Percentiles rank a stretch among this genome's conserved stretches.
Evolutionary conservation across 2,888 invertebrate genomes (phyloP).

Genomic region (Rhamnusium bicolor): DNA sequence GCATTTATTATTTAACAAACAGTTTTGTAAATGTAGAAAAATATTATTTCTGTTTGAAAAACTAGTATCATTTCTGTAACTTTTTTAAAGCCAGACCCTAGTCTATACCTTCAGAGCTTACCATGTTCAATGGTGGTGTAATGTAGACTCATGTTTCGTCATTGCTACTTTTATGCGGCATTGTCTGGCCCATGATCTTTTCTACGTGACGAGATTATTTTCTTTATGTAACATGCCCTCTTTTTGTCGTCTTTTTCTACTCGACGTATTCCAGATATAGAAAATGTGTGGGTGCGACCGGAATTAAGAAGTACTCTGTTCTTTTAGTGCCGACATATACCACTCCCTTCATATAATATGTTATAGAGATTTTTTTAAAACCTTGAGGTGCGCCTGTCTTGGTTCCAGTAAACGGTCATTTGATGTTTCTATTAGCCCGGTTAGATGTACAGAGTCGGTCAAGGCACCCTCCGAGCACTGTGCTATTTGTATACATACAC

Average conservation of each 20-base stretch:
- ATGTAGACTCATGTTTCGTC: constrained; percentile 54
- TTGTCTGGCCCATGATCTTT: constrained; percentile 61
- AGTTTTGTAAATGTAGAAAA: too few relatives aligned
- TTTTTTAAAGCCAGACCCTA: neutral
- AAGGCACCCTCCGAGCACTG: too few relatives aligned
- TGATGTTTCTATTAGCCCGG: constrained; percentile 28
- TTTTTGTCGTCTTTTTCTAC: constrained; percentile 52
- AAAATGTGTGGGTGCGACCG: constrained; percentile 51
- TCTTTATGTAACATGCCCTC: constrained; percentile 42
- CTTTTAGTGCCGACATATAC: constrained; percentile 45
- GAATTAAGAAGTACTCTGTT: constrained; percentile 51
- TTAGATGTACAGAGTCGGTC: neutral
- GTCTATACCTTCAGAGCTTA: neutral
- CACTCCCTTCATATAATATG: constrained; percentile 48
- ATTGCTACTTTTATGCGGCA: constrained; percentile 57
- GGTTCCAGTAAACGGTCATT: constrained; percentile 29
- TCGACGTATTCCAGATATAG: constrained; percentile 45
- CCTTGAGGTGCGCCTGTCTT: constrained; percentile 43
- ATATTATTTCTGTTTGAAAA: too few relatives aligned
- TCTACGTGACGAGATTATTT: constrained; percentile 61
- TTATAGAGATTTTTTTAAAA: constrained; percentile 43
- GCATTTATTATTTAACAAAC: too few relatives aligned
- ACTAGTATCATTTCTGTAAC: too few relatives aligned
- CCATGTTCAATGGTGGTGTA: constrained; percentile 24
- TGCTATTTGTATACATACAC: too few relatives aligned